Conservation (phyloP, 2,888 invertebrate genomes). For the Spicauda simplicius region DNA sequence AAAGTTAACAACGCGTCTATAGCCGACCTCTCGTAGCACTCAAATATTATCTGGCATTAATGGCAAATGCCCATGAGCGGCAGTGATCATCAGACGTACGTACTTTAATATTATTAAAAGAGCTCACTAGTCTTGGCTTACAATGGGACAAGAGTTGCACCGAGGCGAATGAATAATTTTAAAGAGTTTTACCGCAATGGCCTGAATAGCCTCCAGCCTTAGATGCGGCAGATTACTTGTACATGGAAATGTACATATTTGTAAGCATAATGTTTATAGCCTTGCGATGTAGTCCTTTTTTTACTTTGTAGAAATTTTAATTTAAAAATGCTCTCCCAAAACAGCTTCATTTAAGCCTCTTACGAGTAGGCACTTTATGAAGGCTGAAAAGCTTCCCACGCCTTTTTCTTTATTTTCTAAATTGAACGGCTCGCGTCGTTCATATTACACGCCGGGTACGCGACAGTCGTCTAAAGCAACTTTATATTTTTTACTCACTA, state of each 20-base stretch:
- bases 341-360: slow-evolving; percentile 32
- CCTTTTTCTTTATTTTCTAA: slow-evolving; percentile 31
- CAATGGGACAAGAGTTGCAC: too few species aligned
- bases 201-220: neutral
- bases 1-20: too few species aligned
- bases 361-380: slow-evolving; percentile 24
- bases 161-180: too few species aligned
- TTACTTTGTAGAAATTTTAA: slow-evolving; percentile 26
- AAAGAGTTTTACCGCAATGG: neutral
- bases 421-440: slow-evolving; percentile 25
- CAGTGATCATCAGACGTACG: too few species aligned
- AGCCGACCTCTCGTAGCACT: too few species aligned
- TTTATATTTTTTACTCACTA: slow-evolving; percentile 20
- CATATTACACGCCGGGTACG: slow-evolving; percentile 21
- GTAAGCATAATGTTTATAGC: neutral
- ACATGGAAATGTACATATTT: neutral
- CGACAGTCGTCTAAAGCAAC: slow-evolving; percentile 7
- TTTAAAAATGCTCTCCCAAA: slow-evolving; percentile 26
- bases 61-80: too few species aligned
- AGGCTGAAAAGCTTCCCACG: slow-evolving; percentile 8
- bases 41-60: too few species aligned
- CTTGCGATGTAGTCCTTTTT: slow-evolving; percentile 7
- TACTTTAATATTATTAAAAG: too few species aligned
- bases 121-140: too few species aligned
- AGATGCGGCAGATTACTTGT: neutral